These are phyloP conservation scores for Echinarachnius parma DNA, from an alignment of 53 echinoderm and acorn worm genomes.

Conservation along the genomic window DNA sequence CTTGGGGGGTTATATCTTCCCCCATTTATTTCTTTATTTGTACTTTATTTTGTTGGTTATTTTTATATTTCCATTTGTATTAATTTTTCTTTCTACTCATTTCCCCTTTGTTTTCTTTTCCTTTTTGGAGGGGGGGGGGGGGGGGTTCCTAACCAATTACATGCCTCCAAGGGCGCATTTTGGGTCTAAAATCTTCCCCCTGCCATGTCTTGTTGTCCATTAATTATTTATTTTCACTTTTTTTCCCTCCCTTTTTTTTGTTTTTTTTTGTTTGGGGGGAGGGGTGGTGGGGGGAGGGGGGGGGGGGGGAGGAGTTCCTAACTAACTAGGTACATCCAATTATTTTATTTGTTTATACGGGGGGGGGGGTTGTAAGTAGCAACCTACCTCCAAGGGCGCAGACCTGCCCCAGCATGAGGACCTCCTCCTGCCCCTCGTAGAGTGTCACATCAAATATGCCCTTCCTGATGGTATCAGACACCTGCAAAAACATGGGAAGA, in stretches of 20 bases:
- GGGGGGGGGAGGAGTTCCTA: no score
- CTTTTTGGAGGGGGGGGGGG: background rate
- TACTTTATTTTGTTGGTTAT: background rate
- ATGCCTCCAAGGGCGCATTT: no score
- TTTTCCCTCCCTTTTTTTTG: background rate
- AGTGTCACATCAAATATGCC: constrained; percentile 87
- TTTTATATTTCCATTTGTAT: no score
- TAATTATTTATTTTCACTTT: no score
- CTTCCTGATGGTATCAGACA: constrained; percentile 84
- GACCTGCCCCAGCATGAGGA: constrained; percentile 77
- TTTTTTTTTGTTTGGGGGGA: background rate
- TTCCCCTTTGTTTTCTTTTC: background rate
- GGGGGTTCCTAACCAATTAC: background rate
- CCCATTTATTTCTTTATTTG: background rate
- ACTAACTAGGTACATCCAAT: no score
- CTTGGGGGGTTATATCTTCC: background rate
- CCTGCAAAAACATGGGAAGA: no score
- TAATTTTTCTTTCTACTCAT: no score
- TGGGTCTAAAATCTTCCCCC: no score
- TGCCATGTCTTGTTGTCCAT: no score
- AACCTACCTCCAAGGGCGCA: constrained; percentile 78
- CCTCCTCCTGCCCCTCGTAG: constrained; percentile 82
- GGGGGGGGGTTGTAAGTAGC: background rate
- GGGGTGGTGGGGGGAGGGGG: no score
- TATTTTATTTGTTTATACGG: background rate